Conservation (phyloP, 1,140 invertebrate genomes). For the Steinernema feltiae region DNA sequence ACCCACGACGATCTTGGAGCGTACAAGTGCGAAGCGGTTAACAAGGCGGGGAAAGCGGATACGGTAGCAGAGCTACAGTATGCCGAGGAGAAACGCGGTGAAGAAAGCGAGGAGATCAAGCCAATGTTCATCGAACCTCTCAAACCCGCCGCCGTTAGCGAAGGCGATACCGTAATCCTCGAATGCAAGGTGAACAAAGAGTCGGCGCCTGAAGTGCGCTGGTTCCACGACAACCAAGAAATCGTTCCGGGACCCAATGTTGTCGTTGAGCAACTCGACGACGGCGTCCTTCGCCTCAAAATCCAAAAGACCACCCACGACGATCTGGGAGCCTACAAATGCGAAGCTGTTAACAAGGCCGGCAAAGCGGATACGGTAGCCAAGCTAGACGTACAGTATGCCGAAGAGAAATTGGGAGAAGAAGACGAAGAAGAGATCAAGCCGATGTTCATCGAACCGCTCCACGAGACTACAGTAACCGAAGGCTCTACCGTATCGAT, state of each 20-base stretch:
- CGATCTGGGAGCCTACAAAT: conserved; percentile 46
- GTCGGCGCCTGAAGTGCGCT: conserved; percentile 50
- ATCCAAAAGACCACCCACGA: conserved; percentile 44
- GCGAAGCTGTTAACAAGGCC: conserved; percentile 37
- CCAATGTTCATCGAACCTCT: conserved; percentile 42
- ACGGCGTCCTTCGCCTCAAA: conserved; percentile 47
- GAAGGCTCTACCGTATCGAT: conserved; percentile 48
- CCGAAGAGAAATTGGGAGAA: conserved; percentile 21
- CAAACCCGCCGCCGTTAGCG: conserved; percentile 36
- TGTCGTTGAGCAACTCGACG: conserved; percentile 35
- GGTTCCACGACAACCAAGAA: conserved; percentile 42
- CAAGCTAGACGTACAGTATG: conserved; percentile 34
- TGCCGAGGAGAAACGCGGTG: conserved; percentile 29
- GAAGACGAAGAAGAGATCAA: conserved; percentile 35
- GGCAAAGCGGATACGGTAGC: conserved; percentile 34
- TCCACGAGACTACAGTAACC: conserved; percentile 42
- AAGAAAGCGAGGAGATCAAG: conserved; percentile 19
- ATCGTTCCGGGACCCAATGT: conserved; percentile 36
- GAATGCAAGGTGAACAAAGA: conserved; percentile 48
- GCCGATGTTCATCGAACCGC: conserved; percentile 47
- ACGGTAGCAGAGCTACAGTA: conserved; percentile 35
- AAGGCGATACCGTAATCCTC: conserved; percentile 48
- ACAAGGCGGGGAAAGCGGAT: conserved; percentile 31
- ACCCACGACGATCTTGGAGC: conserved; percentile 46
- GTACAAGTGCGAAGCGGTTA: conserved; percentile 43